Evolutionary conservation across 2,113 vertebrate species (phyloP), one percentile per base, ranked within the genome.

Genomic region (Ictidomys tridecemlineatus): DNA sequence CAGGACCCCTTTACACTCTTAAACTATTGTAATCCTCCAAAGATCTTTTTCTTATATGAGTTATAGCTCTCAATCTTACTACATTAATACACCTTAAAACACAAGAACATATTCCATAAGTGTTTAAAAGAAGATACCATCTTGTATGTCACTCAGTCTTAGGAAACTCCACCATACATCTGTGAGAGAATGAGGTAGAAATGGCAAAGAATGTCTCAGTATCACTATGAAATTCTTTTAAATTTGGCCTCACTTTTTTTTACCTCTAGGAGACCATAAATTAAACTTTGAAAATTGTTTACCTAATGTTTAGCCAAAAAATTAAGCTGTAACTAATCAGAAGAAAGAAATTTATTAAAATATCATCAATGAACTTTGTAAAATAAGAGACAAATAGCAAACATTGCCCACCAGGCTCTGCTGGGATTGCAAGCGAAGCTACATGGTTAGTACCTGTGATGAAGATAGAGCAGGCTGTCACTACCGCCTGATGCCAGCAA

Each of bases 371-470:
- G 5, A 22, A 86, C 8, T 61, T 56, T 85, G 65, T 4, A 42
- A 89, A 80, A 76, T 17, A 4, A 6, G 24, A 79, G 58, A 18
- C 32, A 34, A 24, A 37, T 0, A 72, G 70, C 53, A n/a, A 83
- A 39, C 24, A 32, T 0, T 18, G 70, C 26, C 17, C 83, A 12
- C 0, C n/a, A 32, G 73, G 22, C 26, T 76, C 39, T 11, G 4
- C 42, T 10, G 18, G 61, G 93, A 34, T 37, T 17, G 5, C 37
- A 13, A 39, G 73, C 1, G 28, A 80, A 73, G 73, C 20, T 11
- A 11, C 2, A 0, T 0, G 3, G n/a, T 61, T 14, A 34, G 20
- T 76, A 5, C 39, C 26, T 11, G 0, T 7, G 37, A 69, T 7
- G 5, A 5, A 4, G 5, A 11, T 3, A 11, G 34, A 70, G 69